Conservation (phyloP, 2,888 invertebrate genomes). For the Candidula unifasciata region DNA sequence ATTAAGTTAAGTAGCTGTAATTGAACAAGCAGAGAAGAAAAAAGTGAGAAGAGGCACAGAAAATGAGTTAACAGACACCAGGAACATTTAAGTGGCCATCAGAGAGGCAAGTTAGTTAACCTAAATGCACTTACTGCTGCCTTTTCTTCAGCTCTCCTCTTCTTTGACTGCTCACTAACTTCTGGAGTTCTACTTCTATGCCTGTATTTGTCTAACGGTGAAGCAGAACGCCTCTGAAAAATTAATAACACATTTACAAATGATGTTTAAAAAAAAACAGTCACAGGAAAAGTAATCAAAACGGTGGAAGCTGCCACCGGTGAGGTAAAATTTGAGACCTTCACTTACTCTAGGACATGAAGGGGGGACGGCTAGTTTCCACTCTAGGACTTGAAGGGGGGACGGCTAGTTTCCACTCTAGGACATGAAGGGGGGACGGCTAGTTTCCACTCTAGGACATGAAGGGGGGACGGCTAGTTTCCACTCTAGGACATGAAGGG, state of each 20-base stretch:
- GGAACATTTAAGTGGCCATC: neutral
- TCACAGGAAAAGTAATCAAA: too few relatives aligned
- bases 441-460: too few relatives aligned
- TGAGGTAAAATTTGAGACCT: too few relatives aligned
- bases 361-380: too few relatives aligned
- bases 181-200: constrained; percentile 71
- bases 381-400: too few relatives aligned
- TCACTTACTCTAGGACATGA: too few relatives aligned
- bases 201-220: constrained; percentile 70
- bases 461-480: too few relatives aligned
- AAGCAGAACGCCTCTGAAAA: constrained; percentile 73
- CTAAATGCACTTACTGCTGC: constrained; percentile 61
- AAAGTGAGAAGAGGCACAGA: neutral
- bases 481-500: too few relatives aligned
- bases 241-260: constrained; percentile 16
- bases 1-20: neutral
- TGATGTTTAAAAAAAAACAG: too few relatives aligned
- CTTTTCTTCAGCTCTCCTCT: constrained; percentile 67
- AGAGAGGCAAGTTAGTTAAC: neutral
- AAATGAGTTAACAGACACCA: neutral
- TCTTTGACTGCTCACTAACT: constrained; percentile 65
- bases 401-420: too few relatives aligned
- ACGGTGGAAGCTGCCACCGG: too few relatives aligned
- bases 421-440: too few relatives aligned
- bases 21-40: neutral